Conservation (phyloP, 2,797 vertebrate species). For the Erpetoichthys calabaricus region DNA sequence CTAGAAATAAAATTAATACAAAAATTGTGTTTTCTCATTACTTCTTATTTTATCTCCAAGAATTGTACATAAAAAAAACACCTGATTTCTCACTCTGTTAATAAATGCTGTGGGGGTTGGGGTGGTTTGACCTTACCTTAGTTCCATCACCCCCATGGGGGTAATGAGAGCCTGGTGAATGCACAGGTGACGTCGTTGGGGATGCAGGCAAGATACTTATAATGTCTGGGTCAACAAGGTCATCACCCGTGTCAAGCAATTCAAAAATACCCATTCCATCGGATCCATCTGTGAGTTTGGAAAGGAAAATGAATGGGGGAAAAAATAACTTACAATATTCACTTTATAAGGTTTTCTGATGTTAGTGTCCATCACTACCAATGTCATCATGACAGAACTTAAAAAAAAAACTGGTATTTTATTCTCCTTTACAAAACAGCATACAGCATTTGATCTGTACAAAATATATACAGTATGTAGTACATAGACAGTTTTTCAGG, state of each 20-base stretch:
- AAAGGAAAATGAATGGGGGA: slow-evolving; percentile 3
- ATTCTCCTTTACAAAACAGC: not conserved
- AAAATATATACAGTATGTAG: no score
- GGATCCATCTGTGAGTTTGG: slow-evolving; percentile 67
- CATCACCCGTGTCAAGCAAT: slow-evolving; percentile 81
- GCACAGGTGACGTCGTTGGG: slow-evolving; percentile 79
- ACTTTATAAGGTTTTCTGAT: no score
- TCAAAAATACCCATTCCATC: slow-evolving; percentile 86
- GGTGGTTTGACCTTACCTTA: slow-evolving; percentile 54
- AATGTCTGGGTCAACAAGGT: slow-evolving; percentile 83
- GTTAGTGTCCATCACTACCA: no score
- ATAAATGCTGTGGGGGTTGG: no score
- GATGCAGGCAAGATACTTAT: slow-evolving; percentile 92
- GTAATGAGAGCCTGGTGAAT: slow-evolving; percentile 92
- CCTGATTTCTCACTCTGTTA: no score
- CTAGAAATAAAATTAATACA: no score
- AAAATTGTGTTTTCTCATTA: no score
- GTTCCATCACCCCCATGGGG: slow-evolving; percentile 82
- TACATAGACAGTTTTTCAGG: no score
- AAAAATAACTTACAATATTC: not conserved
- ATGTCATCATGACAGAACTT: not conserved
- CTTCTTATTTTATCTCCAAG: no score
- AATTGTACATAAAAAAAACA: no score
- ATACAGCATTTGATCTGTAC: not conserved
- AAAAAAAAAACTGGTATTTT: not conserved